These are phyloP conservation scores for Macrosoma leucophasiata DNA, from an alignment of 2,888 invertebrate genomes.

Conservation along the genomic window DNA sequence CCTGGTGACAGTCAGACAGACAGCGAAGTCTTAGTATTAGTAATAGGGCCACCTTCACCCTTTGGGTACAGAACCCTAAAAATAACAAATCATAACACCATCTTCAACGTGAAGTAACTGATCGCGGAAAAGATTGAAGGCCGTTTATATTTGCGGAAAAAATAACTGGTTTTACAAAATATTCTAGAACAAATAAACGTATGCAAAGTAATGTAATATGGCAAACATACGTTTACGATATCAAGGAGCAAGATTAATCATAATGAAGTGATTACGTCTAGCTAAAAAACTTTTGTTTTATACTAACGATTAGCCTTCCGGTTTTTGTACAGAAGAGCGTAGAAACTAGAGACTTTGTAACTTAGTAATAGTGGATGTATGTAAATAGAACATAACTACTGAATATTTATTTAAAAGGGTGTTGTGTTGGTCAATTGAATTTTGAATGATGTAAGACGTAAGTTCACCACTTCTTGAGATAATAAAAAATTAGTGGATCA, in stretches of 20 bases:
- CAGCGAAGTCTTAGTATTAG: slow-evolving; percentile 6
- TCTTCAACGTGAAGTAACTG: slow-evolving; percentile 42
- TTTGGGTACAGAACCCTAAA: slow-evolving; percentile 22
- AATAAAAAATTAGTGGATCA: too few relatives aligned
- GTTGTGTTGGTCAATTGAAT: too few relatives aligned
- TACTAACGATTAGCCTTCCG: too few relatives aligned
- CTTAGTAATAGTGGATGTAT: slow-evolving; percentile 1
- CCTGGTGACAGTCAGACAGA: too few relatives aligned
- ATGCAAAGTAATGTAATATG: too few relatives aligned
- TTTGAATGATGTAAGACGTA: too few relatives aligned
- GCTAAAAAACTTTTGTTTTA: too few relatives aligned
- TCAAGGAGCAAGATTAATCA: slow-evolving; percentile 3
- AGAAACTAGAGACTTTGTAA: too few relatives aligned
- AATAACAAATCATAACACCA: slow-evolving; percentile 24
- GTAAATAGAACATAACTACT: slow-evolving; percentile 1
- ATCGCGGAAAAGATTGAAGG: slow-evolving; percentile 52
- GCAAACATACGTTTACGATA: slow-evolving; percentile 8
- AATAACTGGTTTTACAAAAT: slow-evolving; percentile 33
- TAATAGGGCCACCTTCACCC: too few relatives aligned
- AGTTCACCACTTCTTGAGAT: too few relatives aligned
- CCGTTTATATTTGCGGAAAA: slow-evolving; percentile 36
- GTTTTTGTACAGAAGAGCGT: too few relatives aligned
- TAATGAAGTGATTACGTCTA: neutral
- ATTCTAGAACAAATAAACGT: slow-evolving; percentile 32
- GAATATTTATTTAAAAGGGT: slow-evolving; percentile 1